Evolutionary conservation across 2,888 invertebrate genomes (phyloP), one percentile per base, ranked within the genome.

Genomic region (Coenonympha glycerion): DNA sequence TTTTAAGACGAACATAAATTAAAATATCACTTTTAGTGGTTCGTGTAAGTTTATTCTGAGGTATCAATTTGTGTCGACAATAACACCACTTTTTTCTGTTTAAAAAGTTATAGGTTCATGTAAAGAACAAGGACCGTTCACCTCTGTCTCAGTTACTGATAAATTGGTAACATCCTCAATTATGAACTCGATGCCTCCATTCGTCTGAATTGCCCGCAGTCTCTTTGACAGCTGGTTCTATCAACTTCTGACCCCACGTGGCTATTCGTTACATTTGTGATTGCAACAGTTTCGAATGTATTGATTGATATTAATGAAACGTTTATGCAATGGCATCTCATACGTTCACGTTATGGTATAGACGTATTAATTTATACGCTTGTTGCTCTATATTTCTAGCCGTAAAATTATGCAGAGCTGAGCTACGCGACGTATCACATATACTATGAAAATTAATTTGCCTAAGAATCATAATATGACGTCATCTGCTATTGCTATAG

Each of bases 161-260:
- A 71, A 77, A 79, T 79, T 79, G 76, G 60, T 64, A 53, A 64
- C 76, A 70, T 79, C 79, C 79, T 69, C 59, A 60, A 59, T 60
- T 59, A 58, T 60, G 63, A 47, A 51, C 59, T n/a, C n/a, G n/a
- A 51, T 56, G 53, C 56, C 57, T 57, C 64, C 41, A 36, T 44
- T 49, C 28, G 18, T 31, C 13, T 16, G 21, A 36, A 46, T 46
- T 28, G 36, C 28, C 37, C 13, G 15, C 19, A 45, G 30, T 16
- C 30, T 9, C 16, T 42, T 42, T 45, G 45, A 46, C 46, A 28
- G 36, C 46, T 46, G 36, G 36, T 37, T 46, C 46, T 46, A 46
- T 46, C 28, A 46, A 46, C 28, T 18, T 33, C 28, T 45, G 45
- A 34, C 28, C 37, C 36, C 28, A 28, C 11, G 34, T 5, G 24